Evolutionary conservation across 2,113 vertebrate genomes (phyloP).

Genomic region (Sander lucioperca): DNA sequence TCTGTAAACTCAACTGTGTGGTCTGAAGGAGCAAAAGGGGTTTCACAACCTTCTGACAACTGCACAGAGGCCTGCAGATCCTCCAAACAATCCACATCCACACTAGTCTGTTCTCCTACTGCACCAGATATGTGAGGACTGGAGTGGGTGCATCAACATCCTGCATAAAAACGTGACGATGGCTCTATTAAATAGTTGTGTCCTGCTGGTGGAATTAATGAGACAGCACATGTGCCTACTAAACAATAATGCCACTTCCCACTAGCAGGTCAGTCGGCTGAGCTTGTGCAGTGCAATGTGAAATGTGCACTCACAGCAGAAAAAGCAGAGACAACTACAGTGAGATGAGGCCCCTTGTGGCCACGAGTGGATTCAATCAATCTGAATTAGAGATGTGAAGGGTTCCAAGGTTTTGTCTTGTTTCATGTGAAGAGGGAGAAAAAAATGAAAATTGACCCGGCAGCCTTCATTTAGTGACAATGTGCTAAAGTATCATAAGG

Average conservation of each 20-base stretch:
- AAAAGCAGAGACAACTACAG: constrained; percentile 70
- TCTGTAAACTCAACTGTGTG: constrained; percentile 70
- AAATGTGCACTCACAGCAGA: constrained; percentile 66
- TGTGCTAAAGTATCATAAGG: constrained; percentile 81
- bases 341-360: constrained; percentile 79
- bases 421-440: constrained; percentile 76
- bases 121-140: constrained; percentile 1
- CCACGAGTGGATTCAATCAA: constrained; percentile 81
- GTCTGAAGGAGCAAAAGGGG: constrained; percentile 50
- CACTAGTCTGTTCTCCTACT: neutral
- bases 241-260: constrained; percentile 46
- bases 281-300: constrained; percentile 51
- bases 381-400: constrained; percentile 80
- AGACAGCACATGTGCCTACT: constrained; percentile 22
- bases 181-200: constrained; percentile 2
- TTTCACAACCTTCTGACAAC: constrained; percentile 48
- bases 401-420: constrained; percentile 80
- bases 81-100: constrained; percentile 34
- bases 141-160: constrained; percentile 1
- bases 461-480: constrained; percentile 81
- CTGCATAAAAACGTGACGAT: constrained; percentile 1
- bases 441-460: constrained; percentile 82
- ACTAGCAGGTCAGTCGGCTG: constrained; percentile 41
- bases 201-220: constrained; percentile 29
- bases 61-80: constrained; percentile 43